Percentiles rank a stretch among this genome's conserved stretches.
phyloP scores from a whole-genome alignment of 2,113 vertebrate genomes.

The Petrocephalus zakoni region DNA sequence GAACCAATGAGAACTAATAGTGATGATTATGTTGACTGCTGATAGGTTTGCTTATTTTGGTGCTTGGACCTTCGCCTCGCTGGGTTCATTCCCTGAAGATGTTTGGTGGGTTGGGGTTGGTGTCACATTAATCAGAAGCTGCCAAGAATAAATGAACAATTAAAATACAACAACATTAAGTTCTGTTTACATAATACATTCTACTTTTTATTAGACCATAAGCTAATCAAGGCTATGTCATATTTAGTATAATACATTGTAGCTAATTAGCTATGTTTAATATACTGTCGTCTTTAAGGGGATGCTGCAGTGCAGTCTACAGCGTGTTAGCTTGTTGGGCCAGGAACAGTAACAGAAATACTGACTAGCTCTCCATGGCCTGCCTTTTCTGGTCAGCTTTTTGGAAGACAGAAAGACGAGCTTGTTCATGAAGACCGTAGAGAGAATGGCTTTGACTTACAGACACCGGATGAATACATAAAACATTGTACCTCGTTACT shows the following conservation, averaged over 20 bases:
- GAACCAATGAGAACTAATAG: too few relatives aligned
- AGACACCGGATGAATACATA: not conserved
- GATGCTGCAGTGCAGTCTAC: not conserved
- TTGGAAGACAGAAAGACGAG: not conserved
- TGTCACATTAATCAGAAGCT: too few relatives aligned
- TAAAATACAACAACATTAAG: not conserved
- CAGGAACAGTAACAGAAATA: not conserved
- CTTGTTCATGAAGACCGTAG: not conserved
- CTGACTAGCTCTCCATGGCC: not conserved
- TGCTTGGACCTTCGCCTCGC: too few relatives aligned
- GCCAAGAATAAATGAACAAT: too few relatives aligned
- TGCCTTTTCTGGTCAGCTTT: not conserved
- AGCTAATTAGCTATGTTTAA: not conserved
- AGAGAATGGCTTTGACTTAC: not conserved
- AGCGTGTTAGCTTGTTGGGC: not conserved
- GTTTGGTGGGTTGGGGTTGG: too few relatives aligned
- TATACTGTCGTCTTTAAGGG: not conserved
- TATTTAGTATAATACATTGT: not conserved
- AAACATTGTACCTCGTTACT: not conserved
- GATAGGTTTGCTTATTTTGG: too few relatives aligned
- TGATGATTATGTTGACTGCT: too few relatives aligned
- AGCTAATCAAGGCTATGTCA: not conserved
- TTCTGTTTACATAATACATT: not conserved
- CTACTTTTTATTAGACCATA: not conserved
- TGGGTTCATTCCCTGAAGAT: too few relatives aligned